Base-by-base conservation (phyloP, 2,113 vertebrate species). In the Scalopus aquaticus region DNA sequence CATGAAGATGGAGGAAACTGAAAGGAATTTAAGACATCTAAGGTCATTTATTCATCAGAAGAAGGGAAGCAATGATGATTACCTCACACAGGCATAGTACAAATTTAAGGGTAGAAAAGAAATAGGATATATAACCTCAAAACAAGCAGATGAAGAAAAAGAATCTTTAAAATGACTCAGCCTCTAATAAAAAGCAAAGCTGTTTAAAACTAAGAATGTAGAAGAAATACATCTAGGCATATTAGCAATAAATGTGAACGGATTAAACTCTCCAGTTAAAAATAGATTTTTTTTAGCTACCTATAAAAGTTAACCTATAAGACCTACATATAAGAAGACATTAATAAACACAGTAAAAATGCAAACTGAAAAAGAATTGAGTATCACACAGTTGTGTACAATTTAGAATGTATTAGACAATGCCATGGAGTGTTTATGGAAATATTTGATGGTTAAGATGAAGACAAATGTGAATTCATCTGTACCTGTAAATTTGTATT, bases 161-260 rank as follows among this genome's bases (percentile, higher is more conserved):
- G 9, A n/a, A 42, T 62, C 84, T 72, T 65, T 30, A 0, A 30
- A 51, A 83, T 67, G 65, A 88, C 12, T 69, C 20, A 44, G 5
- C 5, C 44, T 89, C 42, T 80, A 42, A 49, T 11, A 58, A 8
- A 76, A 85, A 39, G 69, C 56, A 88, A 28, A 69, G 78, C 60
- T 20, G 37, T 86, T 22, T 39, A 79, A 69, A 5, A 69, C 69
- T 80, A 88, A 13, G 5, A 65, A 26, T 35, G 15, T 64, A 49
- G 4, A 26, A 69, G 16, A 69, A 84, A 88, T 44, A 44, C 11
- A 51, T 49, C 37, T 90, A 70, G 77, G 49, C 4, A 58, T 86
- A 92, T 85, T 81, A 69, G 89, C 60, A 94, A 49, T 85, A 94
- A 95, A 89, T 54, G 2, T 94, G 90, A 95, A 94, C 88, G 91